Conservation (phyloP, 2,113 vertebrate genomes). For the Hoplias malabaricus region DNA sequence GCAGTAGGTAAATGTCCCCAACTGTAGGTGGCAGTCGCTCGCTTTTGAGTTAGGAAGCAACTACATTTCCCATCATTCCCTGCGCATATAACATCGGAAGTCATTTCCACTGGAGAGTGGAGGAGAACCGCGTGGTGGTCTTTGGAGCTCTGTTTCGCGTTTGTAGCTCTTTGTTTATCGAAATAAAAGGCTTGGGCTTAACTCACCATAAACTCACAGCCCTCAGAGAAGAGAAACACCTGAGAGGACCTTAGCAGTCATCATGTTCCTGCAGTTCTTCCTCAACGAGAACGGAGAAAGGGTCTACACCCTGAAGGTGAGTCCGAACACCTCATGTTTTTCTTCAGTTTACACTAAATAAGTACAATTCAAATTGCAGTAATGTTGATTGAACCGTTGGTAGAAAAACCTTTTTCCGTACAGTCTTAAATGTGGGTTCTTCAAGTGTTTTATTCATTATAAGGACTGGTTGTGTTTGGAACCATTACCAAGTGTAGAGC, state of each 20-base stretch:
- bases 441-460: too few relatives aligned
- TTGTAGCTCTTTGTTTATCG: too few relatives aligned
- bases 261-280: slow-evolving; percentile 87
- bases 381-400: too few relatives aligned
- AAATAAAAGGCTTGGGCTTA: background rate
- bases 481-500: too few relatives aligned
- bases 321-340: background rate
- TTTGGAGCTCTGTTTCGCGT: too few relatives aligned
- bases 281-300: slow-evolving; percentile 79
- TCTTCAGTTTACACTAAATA: too few relatives aligned
- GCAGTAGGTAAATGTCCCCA: background rate
- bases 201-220: background rate
- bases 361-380: too few relatives aligned
- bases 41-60: background rate
- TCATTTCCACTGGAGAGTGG: background rate
- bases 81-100: background rate
- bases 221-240: background rate
- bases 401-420: too few relatives aligned
- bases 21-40: background rate
- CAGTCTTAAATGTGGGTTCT: too few relatives aligned
- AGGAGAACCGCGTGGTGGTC: fast-evolving
- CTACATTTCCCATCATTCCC: slow-evolving; percentile 16
- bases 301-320: slow-evolving; percentile 87
- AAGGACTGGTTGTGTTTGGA: too few relatives aligned
- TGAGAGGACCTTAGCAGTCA: background rate